phyloP scores from a whole-genome alignment of 2,888 invertebrate genomes.

The Anoplius nigerrimus region DNA sequence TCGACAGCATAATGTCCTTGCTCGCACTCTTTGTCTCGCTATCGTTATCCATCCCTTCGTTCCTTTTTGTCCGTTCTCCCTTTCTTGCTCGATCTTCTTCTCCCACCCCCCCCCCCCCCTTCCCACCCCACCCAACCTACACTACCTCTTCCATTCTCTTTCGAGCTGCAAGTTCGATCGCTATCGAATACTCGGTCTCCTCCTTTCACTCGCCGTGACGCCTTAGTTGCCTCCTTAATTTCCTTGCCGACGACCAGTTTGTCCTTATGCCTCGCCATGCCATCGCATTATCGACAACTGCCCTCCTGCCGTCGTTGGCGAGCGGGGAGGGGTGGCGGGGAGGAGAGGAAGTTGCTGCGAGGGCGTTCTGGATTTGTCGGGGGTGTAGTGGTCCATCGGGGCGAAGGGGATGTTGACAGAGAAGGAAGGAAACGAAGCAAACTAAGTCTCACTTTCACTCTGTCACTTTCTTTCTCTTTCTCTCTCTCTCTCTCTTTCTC shows the following conservation, averaged over 20 bases:
- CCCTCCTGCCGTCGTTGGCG: constrained; percentile 18
- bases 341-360: constrained; percentile 5
- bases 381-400: constrained; percentile 2
- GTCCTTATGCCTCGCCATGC: constrained; percentile 23
- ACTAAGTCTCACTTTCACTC: too few relatives aligned
- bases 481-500: constrained; percentile 11
- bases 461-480: constrained; percentile 14
- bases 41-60: too few relatives aligned
- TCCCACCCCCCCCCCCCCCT: background rate
- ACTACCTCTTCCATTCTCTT: constrained; percentile 12
- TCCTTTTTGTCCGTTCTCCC: constrained; percentile 28
- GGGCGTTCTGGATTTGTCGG: constrained; percentile 11
- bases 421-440: background rate
- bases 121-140: constrained; percentile 24
- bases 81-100: constrained; percentile 24
- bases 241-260: constrained; percentile 20
- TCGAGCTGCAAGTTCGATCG: constrained; percentile 26
- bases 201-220: constrained; percentile 27
- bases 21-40: constrained; percentile 37
- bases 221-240: constrained; percentile 31
- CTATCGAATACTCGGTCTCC: constrained; percentile 14
- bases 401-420: constrained; percentile 16
- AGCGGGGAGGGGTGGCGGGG: constrained; percentile 12
- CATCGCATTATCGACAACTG: background rate
- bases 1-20: constrained; percentile 21